Base-by-base conservation (phyloP, 2,888 invertebrate genomes). In the Macrosoma leucophasiata region DNA sequence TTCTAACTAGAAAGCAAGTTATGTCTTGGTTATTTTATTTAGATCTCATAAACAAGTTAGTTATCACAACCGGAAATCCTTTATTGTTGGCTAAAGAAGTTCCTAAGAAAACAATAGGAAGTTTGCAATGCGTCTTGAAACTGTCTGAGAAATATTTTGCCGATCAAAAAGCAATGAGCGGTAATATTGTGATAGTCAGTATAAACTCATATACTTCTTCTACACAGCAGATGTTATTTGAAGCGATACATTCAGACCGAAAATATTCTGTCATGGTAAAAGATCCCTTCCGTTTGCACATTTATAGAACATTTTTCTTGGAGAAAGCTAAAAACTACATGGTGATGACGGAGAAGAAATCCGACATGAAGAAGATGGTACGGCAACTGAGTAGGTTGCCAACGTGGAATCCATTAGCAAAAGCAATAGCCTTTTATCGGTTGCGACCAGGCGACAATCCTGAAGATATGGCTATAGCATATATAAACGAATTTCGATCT, bases 311-410 rank as follows among this genome's bases (percentile, higher is more conserved):
- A 20, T 84, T 84, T 63, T 85, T 85, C 44, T 81, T 77, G 10
- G 85, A 85, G 62, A 84, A 79, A 64, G 85, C 85, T 36, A 84
- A 85, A 65, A 85, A 85, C 69, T 85, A 85, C 60, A 76, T 85
- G 78, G 63, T 85, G 63, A 75, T 85, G 63, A 64, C 85, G 43
- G 82, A 85, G 60, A 72, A 78, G 41, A 77, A 76, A 63, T 62
- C 66, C 24, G 84, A 85, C 51, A 58, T 85, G 23, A 63, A 53
- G 44, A 66, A 76, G 48, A 78, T 84, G 57, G 79, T 85, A 57
- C 50, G 73, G 41, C 79, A 82, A 54, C 57, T 85, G 45, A 76
- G 76, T 43, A 77, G 71, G 54, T 62, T 85, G 34, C 85, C 85
- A 6, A 76, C 82, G 43, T 85, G 85, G 84, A 85, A 85, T 60